Evolutionary conservation across 2,888 invertebrate genomes (phyloP), one percentile per base, ranked within the genome.

Genomic region (Amphipyra tragopoginis): DNA sequence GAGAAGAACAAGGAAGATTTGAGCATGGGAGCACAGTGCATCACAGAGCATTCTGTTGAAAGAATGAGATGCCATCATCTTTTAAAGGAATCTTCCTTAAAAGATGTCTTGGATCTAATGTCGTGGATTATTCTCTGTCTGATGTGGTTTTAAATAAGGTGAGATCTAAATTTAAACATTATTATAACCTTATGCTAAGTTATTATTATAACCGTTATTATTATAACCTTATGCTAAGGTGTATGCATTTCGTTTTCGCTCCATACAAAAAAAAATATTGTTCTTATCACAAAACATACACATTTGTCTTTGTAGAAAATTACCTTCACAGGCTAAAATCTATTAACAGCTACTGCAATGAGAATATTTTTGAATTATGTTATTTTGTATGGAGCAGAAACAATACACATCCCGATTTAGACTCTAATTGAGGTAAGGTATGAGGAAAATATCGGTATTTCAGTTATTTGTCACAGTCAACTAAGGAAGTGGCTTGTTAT

Each of bases 401-500:
- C 5, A 29, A 29, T 4, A 29, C 29, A 29, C 29, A 29, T 29
- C 29, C 7, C 29, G 29, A 29, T 29, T 29, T 29, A 21, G 13
- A 13, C 13, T 38, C 11, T 11, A 1, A 10, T 26, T 48, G 48
- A 51, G 15, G 9, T 51, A 36, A 48, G 0, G 10, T 38, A 34
- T 14, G 8, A 42, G 39, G 34, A 52, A 51, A 52, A 52, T 45
- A 38, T 34, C 26, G 11, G 50, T 29, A 14, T 36, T 45, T 34
- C 10, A 52, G 50, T 62, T 70, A 55, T 65, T 65, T 64, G 51
- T 63, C 48, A 15, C 0, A 11, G 44, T 45, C 42, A 45, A 54
- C 21, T 49, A 75, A 72, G 66, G 57, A 57, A 71, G 50, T n/a
- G 3, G 10, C 65, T 47, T n/a, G 53, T 57, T 50, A 56, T 1